Base-by-base conservation (phyloP, 2,797 vertebrate genomes). In the Eptatretus atami region DNA sequence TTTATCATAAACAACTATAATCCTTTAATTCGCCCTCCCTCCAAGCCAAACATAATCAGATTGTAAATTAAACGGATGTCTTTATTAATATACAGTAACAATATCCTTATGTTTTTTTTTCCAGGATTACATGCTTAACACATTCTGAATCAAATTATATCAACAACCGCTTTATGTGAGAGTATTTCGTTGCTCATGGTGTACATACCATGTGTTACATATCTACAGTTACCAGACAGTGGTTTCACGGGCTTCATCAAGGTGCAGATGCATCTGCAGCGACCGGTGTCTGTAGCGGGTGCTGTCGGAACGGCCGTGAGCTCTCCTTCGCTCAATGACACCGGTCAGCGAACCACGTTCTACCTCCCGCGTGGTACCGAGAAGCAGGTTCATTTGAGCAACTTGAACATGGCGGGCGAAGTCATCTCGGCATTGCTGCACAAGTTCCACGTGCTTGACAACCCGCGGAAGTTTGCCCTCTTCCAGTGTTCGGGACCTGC, bases 201-300 rank as follows among this genome's bases (percentile, higher is more conserved):
- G 6, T 44, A 44, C 31, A 44, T 19, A 1, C 24, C 0, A 66
- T 6, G 67, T 55, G 71, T 2, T 64, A 64, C 52, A 12, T 53
- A 53, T 53, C n/a, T 65, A 44, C 73, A 96, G 90, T 84, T 81
- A 68, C 84, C 82, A 73, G 84, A 93, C 0, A 81, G 85, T 54
- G 81, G 82, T 15, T 96, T 84, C 74, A 94, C 84, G 0, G 88
- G 90, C 63, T 96, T 96, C 73, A 93, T 96, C 70, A 93, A 84
- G 70, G 90, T 96, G 67, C 84, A 86, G 66, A 80, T 95, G 68
- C 86, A 87, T 73, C 72, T 96, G 64, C 71, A 78, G 10, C 81
- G 87, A 1, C 90, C 90, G 0, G 77, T 96, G 67, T 85, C 88
- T 0, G 79, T 95, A 52, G 86, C 78, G 1, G 57, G 74, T 68